phyloP scores from a whole-genome alignment of 1,140 invertebrate genomes.

The Grapholita molesta region DNA sequence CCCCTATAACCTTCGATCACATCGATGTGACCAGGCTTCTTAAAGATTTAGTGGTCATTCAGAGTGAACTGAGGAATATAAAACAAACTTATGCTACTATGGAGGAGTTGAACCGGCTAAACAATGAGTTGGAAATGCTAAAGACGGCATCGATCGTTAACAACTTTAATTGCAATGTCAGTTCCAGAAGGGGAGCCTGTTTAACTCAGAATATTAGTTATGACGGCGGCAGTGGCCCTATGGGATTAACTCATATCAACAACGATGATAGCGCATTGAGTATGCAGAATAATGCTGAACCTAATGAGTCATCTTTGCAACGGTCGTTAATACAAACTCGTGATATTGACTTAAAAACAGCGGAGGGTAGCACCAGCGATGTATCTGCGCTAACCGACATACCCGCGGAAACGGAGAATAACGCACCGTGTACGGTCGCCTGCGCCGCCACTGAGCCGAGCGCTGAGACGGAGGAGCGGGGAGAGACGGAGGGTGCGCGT shows the following conservation, averaged over 20 bases:
- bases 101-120: background rate
- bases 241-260: background rate
- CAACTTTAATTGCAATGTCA: background rate
- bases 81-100: background rate
- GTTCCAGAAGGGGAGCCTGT: background rate
- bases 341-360: background rate
- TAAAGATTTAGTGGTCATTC: constrained; percentile 16
- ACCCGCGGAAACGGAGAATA: background rate
- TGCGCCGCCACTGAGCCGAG: background rate
- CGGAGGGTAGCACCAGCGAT: background rate
- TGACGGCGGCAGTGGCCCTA: background rate
- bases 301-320: background rate
- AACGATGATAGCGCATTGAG: background rate
- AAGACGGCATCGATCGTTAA: background rate
- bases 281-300: background rate
- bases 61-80: constrained; percentile 2
- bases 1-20: constrained; percentile 21
- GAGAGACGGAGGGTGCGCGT: background rate
- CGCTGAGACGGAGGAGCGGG: background rate
- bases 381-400: background rate
- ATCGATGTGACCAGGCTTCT: constrained; percentile 22
- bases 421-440: background rate
- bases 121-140: background rate
- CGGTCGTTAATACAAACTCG: background rate
- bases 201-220: background rate